Evolutionary conservation across 2,113 vertebrate species (phyloP), one percentile per base, ranked within the genome.

Genomic region (Alectura lathami): DNA sequence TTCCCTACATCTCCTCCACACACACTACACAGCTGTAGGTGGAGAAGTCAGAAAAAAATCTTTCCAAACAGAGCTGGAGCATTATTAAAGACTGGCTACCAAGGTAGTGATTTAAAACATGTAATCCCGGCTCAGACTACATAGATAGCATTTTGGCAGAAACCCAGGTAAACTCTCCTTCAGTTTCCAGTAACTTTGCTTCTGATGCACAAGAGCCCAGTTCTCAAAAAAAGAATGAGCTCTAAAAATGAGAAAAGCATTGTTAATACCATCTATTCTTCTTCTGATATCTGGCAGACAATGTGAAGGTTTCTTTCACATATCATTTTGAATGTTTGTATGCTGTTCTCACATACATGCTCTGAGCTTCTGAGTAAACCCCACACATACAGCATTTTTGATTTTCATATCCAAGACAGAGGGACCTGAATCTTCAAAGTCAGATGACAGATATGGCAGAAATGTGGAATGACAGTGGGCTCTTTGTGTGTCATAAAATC

Each of bases 71-170:
- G 56, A 74, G 22, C 38, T 83, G 63, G 76, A 73, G 42, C 27
- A 74, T 59, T 93, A 66, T 63, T 90, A 77, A 93, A 87, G 88
- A 42, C 3, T 2, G 1, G 18, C 72, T 94, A 88, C 42, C 45
- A 77, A 83, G 42, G 30, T 45, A 81, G 38, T 88, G 75, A 78
- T 96, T 93, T 83, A 94, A 91, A 95, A 80, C 36, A 43, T 47
- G 50, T 47, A 91, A 83, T 91, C 54, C 17, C 24, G 83, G 76
- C 80, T 91, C 88, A 91, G 67, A n/a, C 75, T 89, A 50, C 68
- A n/a, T 26, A 59, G 57, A 76, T 68, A 74, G 27, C 20, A 30
- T 51, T 83, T 94, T 91, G 78, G 85, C 91, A 77, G 79, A 83
- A 93, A 83, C 53, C 59, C 83, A 91, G 50, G 42, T 77, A 89